phyloP scores from a whole-genome alignment of 2,888 invertebrate genomes.

The Clunio marinus region DNA sequence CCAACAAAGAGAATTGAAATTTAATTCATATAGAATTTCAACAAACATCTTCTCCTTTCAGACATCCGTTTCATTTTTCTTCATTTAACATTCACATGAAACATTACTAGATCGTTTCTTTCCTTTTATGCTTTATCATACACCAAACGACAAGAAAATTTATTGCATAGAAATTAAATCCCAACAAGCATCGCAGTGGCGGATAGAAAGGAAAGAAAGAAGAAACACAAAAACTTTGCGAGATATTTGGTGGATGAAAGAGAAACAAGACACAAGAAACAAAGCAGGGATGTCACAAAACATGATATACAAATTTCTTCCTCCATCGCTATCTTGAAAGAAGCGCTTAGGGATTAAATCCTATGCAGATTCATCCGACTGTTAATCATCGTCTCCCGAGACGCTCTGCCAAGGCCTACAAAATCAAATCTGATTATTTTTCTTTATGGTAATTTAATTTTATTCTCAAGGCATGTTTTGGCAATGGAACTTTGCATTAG shows the following conservation, averaged over 20 bases:
- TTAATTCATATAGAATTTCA: too few species aligned
- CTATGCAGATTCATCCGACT: slow-evolving; percentile 12
- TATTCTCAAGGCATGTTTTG: slow-evolving; percentile 18
- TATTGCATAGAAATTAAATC: slow-evolving; percentile 13
- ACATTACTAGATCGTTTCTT: background rate
- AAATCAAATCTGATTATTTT: slow-evolving; percentile 18
- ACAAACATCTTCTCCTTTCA: too few species aligned
- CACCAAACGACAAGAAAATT: slow-evolving; percentile 6
- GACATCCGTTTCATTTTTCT: too few species aligned
- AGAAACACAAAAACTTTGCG: too few species aligned
- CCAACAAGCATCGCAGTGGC: background rate
- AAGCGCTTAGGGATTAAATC: background rate
- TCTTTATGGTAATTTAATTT: slow-evolving; percentile 17
- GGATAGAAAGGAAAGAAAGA: background rate
- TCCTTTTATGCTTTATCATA: slow-evolving; percentile 13
- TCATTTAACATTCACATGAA: too few species aligned
- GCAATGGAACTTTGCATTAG: slow-evolving; percentile 9
- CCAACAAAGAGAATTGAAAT: too few species aligned
- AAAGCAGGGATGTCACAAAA: background rate
- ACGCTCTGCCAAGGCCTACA: slow-evolving; percentile 2
- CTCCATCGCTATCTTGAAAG: background rate
- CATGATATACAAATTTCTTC: background rate
- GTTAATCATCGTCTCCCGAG: background rate
- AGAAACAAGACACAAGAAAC: too few species aligned
- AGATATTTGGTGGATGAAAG: too few species aligned